phyloP scores from a whole-genome alignment of 2,888 invertebrate genomes.

The Meiosimyza decipiens region DNA sequence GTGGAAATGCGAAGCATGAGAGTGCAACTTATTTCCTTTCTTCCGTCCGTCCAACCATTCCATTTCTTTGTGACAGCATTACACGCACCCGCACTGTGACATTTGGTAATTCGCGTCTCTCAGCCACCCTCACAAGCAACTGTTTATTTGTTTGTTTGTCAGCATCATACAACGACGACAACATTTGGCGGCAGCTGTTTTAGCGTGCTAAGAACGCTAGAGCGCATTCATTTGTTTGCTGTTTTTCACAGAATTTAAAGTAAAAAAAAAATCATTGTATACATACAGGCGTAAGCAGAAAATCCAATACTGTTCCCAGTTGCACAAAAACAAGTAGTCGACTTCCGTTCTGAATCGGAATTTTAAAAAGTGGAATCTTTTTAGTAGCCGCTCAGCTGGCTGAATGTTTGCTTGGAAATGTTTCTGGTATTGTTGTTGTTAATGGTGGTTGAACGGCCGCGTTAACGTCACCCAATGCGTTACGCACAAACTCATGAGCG shows the following conservation, averaged over 20 bases:
- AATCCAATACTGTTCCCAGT: slow-evolving; percentile 23
- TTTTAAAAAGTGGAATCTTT: background rate
- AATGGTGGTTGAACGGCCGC: slow-evolving; percentile 9
- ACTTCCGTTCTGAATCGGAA: slow-evolving; percentile 23
- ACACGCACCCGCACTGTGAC: slow-evolving; percentile 11
- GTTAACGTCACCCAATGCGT: background rate
- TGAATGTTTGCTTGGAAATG: background rate
- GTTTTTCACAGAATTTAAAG: background rate
- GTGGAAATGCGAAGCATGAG: slow-evolving; percentile 5
- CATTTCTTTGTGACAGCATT: background rate
- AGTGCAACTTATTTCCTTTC: slow-evolving; percentile 28
- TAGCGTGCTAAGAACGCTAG: background rate
- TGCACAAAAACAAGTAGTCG: slow-evolving; percentile 2
- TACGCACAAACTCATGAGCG: background rate
- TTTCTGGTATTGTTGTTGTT: background rate
- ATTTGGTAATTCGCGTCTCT: background rate
- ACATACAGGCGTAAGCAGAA: slow-evolving; percentile 38
- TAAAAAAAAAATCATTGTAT: slow-evolving; percentile 32
- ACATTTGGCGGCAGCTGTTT: slow-evolving; percentile 40
- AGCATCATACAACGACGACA: background rate
- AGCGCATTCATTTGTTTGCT: background rate
- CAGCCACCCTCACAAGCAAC: background rate
- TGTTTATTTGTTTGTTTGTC: too few species aligned
- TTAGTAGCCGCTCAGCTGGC: background rate
- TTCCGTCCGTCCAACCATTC: background rate